Evolutionary conservation across 2,888 invertebrate species (phyloP).

Genomic region (Microctonus hyperodae): DNA sequence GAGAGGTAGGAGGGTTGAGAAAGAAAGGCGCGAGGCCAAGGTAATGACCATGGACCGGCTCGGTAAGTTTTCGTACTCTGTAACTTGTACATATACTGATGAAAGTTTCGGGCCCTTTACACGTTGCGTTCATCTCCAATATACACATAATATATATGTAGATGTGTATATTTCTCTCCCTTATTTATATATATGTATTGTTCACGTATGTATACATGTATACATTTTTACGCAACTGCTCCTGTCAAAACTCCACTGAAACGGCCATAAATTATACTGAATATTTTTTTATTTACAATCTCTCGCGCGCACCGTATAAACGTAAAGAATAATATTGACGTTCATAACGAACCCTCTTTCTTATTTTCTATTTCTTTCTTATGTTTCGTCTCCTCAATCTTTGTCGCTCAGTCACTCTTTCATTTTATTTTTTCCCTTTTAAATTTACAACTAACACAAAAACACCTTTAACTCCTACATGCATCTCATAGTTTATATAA

Average conservation of each 20-base stretch:
- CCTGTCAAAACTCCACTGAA: slow-evolving; percentile 28
- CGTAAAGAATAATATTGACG: slow-evolving; percentile 38
- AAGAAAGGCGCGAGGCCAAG: slow-evolving; percentile 27
- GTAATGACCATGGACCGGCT: slow-evolving; percentile 33
- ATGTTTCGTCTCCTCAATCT: background rate
- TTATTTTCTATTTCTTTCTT: background rate
- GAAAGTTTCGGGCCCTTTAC: slow-evolving; percentile 27
- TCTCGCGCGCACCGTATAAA: slow-evolving; percentile 7
- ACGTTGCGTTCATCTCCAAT: background rate
- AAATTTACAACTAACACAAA: background rate
- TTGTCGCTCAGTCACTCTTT: background rate
- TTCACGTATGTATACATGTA: background rate
- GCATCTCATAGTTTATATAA: background rate
- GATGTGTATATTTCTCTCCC: background rate
- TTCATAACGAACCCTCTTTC: slow-evolving; percentile 28
- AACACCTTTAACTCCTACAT: background rate
- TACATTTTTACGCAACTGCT: background rate
- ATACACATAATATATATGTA: background rate
- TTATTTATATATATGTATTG: slow-evolving; percentile 2
- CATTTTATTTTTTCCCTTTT: background rate
- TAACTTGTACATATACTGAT: slow-evolving; percentile 14
- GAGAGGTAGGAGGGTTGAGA: slow-evolving; percentile 10
- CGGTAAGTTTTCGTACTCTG: slow-evolving; percentile 32
- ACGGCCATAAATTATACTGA: slow-evolving; percentile 35
- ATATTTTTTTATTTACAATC: slow-evolving; percentile 27